phyloP scores from a whole-genome alignment of 1,140 invertebrate species.

The Calephelis virginiensis region DNA sequence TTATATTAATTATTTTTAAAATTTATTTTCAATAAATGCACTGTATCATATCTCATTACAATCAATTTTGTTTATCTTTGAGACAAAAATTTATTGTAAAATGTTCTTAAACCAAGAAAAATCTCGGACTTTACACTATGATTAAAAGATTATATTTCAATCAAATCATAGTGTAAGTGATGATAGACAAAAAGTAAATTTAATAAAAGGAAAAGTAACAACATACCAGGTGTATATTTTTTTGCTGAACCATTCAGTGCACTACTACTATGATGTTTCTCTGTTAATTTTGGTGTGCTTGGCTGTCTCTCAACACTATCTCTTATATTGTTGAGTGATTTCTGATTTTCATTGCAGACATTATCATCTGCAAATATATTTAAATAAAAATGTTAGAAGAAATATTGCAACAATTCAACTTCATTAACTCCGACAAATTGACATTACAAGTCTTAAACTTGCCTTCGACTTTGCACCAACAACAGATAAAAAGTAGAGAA shows the following conservation, averaged over 20 bases:
- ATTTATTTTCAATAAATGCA: too few species aligned
- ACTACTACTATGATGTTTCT: slow-evolving; percentile 56
- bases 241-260: slow-evolving; percentile 65
- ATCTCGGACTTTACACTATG: too few species aligned
- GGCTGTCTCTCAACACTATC: slow-evolving; percentile 48
- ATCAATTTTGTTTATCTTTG: too few species aligned
- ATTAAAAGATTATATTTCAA: too few species aligned
- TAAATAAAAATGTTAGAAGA: neutral
- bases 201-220: slow-evolving; percentile 22
- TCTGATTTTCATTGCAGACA: slow-evolving; percentile 65
- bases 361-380: slow-evolving; percentile 65
- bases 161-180: neutral
- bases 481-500: too few species aligned
- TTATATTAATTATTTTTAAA: too few species aligned
- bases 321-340: slow-evolving; percentile 55
- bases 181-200: slow-evolving; percentile 5
- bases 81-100: too few species aligned
- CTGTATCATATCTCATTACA: too few species aligned
- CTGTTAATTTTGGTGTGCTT: slow-evolving; percentile 54
- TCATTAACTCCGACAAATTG: too few species aligned
- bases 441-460: too few species aligned
- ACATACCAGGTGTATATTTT: slow-evolving; percentile 68
- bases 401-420: neutral
- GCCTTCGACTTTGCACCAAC: too few species aligned
- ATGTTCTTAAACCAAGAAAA: too few species aligned